phyloP scores from a whole-genome alignment of 1,140 invertebrate species.

The Meloidogyne exigua region DNA sequence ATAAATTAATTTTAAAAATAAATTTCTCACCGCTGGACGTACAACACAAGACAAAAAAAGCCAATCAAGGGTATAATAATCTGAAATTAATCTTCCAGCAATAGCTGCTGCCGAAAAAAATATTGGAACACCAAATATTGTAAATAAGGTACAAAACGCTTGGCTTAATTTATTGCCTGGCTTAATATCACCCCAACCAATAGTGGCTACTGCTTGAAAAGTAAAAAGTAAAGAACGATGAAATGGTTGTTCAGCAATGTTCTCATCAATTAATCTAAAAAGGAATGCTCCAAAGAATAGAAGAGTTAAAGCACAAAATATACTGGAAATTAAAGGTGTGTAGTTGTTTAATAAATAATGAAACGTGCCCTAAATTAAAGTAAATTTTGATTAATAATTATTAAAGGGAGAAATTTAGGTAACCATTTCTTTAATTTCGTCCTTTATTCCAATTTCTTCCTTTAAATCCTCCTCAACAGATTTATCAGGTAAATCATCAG shows the following conservation, averaged over 20 bases:
- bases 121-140: slow-evolving; percentile 24
- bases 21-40: slow-evolving; percentile 2
- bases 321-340: neutral
- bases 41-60: slow-evolving; percentile 30
- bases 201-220: slow-evolving; percentile 16
- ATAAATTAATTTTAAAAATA: neutral
- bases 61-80: slow-evolving; percentile 27
- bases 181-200: slow-evolving; percentile 25
- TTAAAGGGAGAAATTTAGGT: too few species aligned
- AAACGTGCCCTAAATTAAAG: neutral
- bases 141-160: slow-evolving; percentile 21
- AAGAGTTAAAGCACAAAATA: neutral
- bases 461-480: neutral
- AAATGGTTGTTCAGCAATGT: neutral
- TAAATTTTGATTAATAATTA: neutral
- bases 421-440: neutral
- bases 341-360: neutral
- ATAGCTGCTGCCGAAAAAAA: slow-evolving; percentile 32
- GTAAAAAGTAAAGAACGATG: neutral
- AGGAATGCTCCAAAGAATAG: neutral
- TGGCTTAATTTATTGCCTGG: slow-evolving; percentile 19
- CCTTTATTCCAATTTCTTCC: neutral
- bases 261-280: neutral
- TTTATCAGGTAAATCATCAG: neutral
- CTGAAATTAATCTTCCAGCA: slow-evolving; percentile 14